A percentile compares a stretch with the other conserved stretches of the same genome.
These are phyloP conservation scores for Hemitrygon akajei DNA, from an alignment of 2,797 vertebrate species.

Conservation along the genomic window DNA sequence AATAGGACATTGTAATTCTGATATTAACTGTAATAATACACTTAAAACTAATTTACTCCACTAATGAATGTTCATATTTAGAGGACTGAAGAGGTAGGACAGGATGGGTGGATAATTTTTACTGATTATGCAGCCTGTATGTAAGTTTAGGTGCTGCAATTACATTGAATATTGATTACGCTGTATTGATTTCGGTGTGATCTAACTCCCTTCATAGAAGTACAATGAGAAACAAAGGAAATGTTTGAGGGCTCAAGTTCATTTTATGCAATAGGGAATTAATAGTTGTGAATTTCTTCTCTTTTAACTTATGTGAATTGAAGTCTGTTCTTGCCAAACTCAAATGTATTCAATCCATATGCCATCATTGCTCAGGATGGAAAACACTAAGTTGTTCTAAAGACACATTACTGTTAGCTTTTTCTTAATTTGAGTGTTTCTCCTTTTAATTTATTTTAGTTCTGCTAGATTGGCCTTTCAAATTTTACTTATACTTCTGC, in stretches of 20 bases:
- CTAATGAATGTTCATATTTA: background rate
- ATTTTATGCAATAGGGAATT: background rate
- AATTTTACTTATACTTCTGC: background rate
- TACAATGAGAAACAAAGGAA: background rate
- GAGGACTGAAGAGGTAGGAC: no score
- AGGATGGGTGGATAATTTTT: background rate
- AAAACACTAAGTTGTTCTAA: background rate
- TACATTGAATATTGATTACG: background rate
- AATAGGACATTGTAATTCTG: background rate
- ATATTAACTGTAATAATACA: background rate
- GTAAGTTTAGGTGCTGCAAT: background rate
- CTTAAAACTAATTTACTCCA: background rate
- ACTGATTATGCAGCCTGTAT: background rate
- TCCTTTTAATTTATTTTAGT: background rate
- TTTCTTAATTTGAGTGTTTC: background rate
- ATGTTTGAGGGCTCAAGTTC: background rate
- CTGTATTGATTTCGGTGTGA: background rate
- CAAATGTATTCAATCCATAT: background rate
- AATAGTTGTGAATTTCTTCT: background rate
- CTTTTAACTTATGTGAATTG: background rate
- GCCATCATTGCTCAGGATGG: background rate
- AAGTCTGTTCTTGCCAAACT: background rate
- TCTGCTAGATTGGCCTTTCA: background rate
- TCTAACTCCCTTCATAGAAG: background rate
- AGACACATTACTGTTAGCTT: background rate